Percentiles rank a stretch among this genome's conserved stretches.
phyloP scores from a whole-genome alignment of 2,888 invertebrate genomes.

The Pseudococcus jackbeardsleyi region DNA sequence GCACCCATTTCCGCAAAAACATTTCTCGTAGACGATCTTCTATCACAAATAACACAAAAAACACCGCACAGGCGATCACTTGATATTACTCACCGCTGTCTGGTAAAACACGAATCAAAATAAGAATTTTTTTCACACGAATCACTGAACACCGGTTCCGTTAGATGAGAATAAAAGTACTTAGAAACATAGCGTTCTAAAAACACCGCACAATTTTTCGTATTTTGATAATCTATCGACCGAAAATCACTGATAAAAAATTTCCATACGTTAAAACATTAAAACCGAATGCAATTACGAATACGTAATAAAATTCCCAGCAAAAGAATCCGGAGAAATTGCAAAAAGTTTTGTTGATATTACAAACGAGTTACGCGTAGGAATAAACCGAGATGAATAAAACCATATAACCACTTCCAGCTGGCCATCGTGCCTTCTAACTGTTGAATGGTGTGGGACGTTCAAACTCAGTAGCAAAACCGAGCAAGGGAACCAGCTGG shows the following conservation, averaged over 20 bases:
- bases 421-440: slow-evolving; percentile 6
- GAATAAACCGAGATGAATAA: slow-evolving; percentile 19
- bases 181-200: background rate
- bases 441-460: slow-evolving; percentile 15
- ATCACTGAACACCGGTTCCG: background rate
- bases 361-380: background rate
- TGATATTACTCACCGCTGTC: background rate
- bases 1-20: too few species aligned
- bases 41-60: background rate
- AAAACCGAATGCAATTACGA: background rate
- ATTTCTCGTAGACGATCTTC: too few species aligned
- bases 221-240: background rate
- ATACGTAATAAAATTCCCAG: slow-evolving; percentile 37
- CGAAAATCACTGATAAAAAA: background rate
- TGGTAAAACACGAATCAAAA: background rate
- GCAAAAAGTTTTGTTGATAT: slow-evolving; percentile 38
- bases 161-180: background rate
- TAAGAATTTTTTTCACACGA: background rate
- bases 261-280: background rate
- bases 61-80: background rate
- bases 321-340: slow-evolving; percentile 35
- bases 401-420: slow-evolving; percentile 8
- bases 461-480: background rate
- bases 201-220: background rate
- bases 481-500: background rate